These are phyloP conservation scores for Phacellophora camtschatica DNA, from an alignment of 30 jellyfish, hydroid and myxozoan species.

Conservation along the genomic window DNA sequence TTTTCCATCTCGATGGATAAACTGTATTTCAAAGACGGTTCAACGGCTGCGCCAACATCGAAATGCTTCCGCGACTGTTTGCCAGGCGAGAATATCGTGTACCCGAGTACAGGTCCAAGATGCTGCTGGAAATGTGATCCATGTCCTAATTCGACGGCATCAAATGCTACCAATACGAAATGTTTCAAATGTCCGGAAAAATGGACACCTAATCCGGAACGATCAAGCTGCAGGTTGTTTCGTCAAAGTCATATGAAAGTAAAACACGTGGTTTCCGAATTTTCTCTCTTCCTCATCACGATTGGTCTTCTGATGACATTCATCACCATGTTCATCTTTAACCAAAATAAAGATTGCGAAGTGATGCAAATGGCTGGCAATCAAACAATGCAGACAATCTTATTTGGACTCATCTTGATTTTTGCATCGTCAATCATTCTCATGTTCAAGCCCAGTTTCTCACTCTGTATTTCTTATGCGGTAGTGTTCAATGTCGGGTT, in stretches of 20 bases:
- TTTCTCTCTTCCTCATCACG: conserved; percentile 62
- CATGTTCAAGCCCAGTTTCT: conserved; percentile 67
- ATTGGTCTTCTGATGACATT: conserved; percentile 67
- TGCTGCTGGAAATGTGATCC: conserved; percentile 89
- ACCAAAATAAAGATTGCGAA: conserved; percentile 82
- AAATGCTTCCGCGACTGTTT: conserved; percentile 72
- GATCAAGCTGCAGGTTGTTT: conserved; percentile 58
- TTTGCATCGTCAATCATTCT: conserved; percentile 72
- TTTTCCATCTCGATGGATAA: conserved; percentile 7
- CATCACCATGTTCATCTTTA: conserved; percentile 80
- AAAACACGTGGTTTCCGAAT: conserved; percentile 75
- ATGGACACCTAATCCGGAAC: conserved; percentile 69
- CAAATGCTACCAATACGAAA: conserved; percentile 76
- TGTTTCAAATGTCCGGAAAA: conserved; percentile 72
- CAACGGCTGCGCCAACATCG: conserved; percentile 66
- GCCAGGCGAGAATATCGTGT: conserved; percentile 64
- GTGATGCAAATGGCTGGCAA: conserved; percentile 71
- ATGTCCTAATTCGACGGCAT: conserved; percentile 73
- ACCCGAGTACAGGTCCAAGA: conserved; percentile 14
- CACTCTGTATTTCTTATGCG: conserved; percentile 55
- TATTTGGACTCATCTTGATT: conserved; percentile 54
- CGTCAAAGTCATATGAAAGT: conserved; percentile 43
- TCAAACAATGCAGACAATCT: conserved; percentile 44
- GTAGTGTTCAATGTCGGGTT: conserved; percentile 64
- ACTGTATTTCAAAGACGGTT: conserved; percentile 73